phyloP scores from a whole-genome alignment of 2,113 vertebrate genomes.

The Equus quagga region DNA sequence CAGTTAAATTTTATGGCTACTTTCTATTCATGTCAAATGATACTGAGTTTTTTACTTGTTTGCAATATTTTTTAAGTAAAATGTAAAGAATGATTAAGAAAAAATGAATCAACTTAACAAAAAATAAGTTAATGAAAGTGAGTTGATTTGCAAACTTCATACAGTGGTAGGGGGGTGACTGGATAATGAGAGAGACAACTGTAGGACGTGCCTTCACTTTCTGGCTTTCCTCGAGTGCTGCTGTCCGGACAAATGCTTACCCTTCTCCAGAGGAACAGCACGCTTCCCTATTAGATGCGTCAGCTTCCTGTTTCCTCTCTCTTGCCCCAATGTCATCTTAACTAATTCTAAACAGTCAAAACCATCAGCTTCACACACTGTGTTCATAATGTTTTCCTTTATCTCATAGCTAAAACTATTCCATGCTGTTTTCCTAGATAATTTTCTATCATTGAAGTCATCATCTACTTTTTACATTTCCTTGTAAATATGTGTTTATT shows the following conservation, averaged over 20 bases:
- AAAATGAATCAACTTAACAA: not conserved
- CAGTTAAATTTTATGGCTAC: not conserved
- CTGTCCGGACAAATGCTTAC: accelerated
- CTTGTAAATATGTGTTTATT: not conserved
- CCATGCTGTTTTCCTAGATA: not conserved
- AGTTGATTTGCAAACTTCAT: not conserved
- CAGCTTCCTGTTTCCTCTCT: not conserved
- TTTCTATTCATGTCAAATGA: not conserved
- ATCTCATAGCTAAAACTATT: not conserved
- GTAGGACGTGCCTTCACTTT: not conserved
- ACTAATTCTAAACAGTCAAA: not conserved
- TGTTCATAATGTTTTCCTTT: not conserved
- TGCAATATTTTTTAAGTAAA: not conserved
- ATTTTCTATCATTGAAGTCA: not conserved
- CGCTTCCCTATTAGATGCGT: accelerated
- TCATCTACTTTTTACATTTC: not conserved
- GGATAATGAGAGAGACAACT: no score
- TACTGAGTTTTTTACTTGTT: not conserved
- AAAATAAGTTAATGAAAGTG: not conserved
- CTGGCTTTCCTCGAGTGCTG: not conserved
- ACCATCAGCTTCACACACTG: accelerated
- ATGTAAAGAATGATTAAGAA: not conserved
- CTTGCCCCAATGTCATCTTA: not conserved
- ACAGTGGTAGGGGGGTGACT: accelerated
- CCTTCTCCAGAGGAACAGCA: accelerated